These are phyloP conservation scores for Anoplophora glabripennis DNA, from an alignment of 1,140 invertebrate genomes.

Conservation along the genomic window DNA sequence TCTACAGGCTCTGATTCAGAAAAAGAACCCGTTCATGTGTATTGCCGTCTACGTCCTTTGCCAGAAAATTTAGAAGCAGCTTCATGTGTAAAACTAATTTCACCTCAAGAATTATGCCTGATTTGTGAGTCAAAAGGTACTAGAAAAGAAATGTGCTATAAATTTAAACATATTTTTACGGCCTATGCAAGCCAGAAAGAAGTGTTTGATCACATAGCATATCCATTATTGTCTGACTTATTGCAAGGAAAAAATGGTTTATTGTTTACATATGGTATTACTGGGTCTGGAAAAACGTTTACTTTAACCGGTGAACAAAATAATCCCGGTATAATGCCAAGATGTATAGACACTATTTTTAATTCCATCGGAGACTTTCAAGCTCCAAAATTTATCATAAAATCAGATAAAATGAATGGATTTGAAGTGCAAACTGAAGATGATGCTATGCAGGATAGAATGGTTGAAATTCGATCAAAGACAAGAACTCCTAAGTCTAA, in stretches of 20 bases:
- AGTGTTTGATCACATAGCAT: conserved; percentile 80
- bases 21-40: conserved; percentile 79
- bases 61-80: conserved; percentile 60
- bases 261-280: conserved; percentile 94
- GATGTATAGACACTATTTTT: conserved; percentile 88
- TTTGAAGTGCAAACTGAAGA: conserved; percentile 86
- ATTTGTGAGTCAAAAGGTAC: conserved; percentile 58
- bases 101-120: conserved; percentile 64
- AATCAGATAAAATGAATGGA: conserved; percentile 89
- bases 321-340: conserved; percentile 82
- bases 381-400: conserved; percentile 82
- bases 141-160: conserved; percentile 70
- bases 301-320: conserved; percentile 84
- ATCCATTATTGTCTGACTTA: conserved; percentile 81
- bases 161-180: conserved; percentile 83
- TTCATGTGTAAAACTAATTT: conserved; percentile 70
- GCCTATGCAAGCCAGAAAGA: conserved; percentile 74
- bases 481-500: conserved; percentile 16
- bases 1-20: conserved; percentile 30
- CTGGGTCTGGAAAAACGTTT: conserved; percentile 93
- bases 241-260: conserved; percentile 82
- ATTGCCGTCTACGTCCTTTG: conserved; percentile 76
- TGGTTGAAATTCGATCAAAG: conserved; percentile 40
- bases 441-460: conserved; percentile 81
- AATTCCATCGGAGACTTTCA: conserved; percentile 80